Percentiles rank a stretch among this genome's conserved stretches.
These are phyloP conservation scores for Hestina assimilis DNA, from an alignment of 1,140 invertebrate species.

Conservation along the genomic window DNA sequence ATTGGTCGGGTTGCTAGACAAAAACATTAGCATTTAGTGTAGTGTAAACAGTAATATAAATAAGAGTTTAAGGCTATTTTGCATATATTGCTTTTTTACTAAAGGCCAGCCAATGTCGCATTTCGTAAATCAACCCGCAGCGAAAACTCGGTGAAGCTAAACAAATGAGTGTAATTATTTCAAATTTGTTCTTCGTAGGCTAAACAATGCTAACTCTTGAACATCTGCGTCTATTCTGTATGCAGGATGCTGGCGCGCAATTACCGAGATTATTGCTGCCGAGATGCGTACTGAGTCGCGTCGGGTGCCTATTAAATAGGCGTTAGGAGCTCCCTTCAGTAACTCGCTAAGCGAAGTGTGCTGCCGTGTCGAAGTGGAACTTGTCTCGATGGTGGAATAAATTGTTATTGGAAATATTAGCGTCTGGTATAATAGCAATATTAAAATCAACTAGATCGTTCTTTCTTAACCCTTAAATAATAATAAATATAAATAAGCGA, in stretches of 20 bases:
- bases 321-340: constrained; percentile 53
- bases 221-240: constrained; percentile 37
- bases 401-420: constrained; percentile 3
- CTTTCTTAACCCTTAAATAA: background rate
- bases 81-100: background rate
- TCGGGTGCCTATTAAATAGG: constrained; percentile 56
- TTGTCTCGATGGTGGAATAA: background rate
- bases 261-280: constrained; percentile 57
- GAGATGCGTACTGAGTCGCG: constrained; percentile 35
- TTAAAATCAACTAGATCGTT: background rate
- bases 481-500: too few relatives aligned
- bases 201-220: constrained; percentile 20
- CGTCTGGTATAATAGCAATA: background rate
- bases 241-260: constrained; percentile 42
- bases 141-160: constrained; percentile 2
- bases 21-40: too few relatives aligned
- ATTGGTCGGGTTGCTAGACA: too few relatives aligned
- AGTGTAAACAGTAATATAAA: too few relatives aligned
- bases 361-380: constrained; percentile 9
- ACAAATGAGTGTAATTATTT: constrained; percentile 20
- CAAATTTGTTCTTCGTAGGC: constrained; percentile 11
- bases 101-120: background rate
- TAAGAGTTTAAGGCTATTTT: too few relatives aligned
- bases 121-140: constrained; percentile 12
- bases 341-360: constrained; percentile 31